phyloP scores from a whole-genome alignment of 2,888 invertebrate species.

The Athalia cordata region DNA sequence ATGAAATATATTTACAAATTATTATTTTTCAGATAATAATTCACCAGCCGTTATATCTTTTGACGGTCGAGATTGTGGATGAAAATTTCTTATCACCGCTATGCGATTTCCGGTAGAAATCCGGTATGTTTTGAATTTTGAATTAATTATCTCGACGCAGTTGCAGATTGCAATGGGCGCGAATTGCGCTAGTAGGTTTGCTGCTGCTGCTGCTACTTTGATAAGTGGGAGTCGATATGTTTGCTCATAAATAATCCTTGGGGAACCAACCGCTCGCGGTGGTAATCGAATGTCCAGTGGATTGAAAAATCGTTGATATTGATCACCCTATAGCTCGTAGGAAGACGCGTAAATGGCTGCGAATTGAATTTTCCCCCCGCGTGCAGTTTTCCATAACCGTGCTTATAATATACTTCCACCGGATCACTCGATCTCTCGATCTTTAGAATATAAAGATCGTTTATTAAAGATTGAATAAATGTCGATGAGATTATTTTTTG shows the following conservation, averaged over 20 bases:
- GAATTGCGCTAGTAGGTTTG: too few relatives aligned
- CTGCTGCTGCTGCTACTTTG: background rate
- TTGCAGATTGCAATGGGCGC: too few relatives aligned
- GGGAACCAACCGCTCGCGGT: background rate
- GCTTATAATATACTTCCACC: background rate
- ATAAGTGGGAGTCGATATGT: slow-evolving; percentile 35
- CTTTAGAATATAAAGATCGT: background rate
- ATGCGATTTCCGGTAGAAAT: too few relatives aligned
- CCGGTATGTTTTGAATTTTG: too few relatives aligned
- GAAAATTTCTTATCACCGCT: too few relatives aligned
- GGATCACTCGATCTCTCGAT: slow-evolving; percentile 1
- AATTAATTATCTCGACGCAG: too few relatives aligned
- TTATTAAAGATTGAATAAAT: too few relatives aligned
- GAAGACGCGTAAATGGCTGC: slow-evolving; percentile 22
- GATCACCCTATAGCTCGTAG: slow-evolving; percentile 12
- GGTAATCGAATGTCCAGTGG: slow-evolving; percentile 35
- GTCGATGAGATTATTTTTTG: too few relatives aligned
- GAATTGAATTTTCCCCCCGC: slow-evolving; percentile 36
- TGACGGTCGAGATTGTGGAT: too few relatives aligned
- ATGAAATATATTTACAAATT: too few relatives aligned
- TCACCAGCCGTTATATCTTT: too few relatives aligned
- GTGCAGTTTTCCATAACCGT: background rate
- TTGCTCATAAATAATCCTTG: slow-evolving; percentile 8
- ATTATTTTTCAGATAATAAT: too few relatives aligned
- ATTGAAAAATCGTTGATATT: slow-evolving; percentile 39